Percentiles rank a stretch among this genome's conserved stretches.
Evolutionary conservation across 2,797 vertebrate genomes (phyloP).

Genomic region (Aulostomus chinensis): DNA sequence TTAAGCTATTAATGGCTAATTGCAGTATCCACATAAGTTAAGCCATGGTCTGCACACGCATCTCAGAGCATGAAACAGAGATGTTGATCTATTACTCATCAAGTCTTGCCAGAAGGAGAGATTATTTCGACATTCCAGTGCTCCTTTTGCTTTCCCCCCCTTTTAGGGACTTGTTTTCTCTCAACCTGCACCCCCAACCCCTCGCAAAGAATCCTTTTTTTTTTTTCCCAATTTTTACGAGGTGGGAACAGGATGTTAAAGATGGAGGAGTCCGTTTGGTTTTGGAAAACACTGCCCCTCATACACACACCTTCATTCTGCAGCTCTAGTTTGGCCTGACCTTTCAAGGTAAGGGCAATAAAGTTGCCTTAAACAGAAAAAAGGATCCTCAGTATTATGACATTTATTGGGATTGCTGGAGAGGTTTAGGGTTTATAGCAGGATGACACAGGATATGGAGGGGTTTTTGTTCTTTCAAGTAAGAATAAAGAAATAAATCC

Average conservation of each 20-base stretch:
- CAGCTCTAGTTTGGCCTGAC: constrained; percentile 8
- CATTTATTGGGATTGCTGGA: constrained; percentile 52
- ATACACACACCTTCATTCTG: constrained; percentile 8
- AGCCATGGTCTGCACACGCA: constrained; percentile 4
- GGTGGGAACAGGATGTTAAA: constrained; percentile 59
- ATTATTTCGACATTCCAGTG: constrained; percentile 70
- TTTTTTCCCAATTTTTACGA: constrained; percentile 59
- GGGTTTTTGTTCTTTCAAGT: constrained; percentile 10
- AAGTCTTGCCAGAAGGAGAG: constrained; percentile 56
- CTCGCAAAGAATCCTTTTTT: constrained; percentile 52
- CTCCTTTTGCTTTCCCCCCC: constrained; percentile 37
- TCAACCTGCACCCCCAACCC: constrained; percentile 47
- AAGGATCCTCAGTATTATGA: constrained; percentile 39
- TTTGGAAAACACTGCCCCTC: constrained; percentile 35
- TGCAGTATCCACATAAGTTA: constrained; percentile 16
- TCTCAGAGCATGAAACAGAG: constrained; percentile 34
- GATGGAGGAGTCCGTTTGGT: constrained; percentile 32
- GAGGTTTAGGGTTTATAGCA: constrained; percentile 38
- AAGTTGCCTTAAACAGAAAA: constrained; percentile 55
- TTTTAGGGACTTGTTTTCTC: constrained; percentile 73
- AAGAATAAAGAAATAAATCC: constrained; percentile 43
- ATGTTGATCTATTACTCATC: constrained; percentile 61
- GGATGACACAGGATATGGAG: constrained; percentile 43
- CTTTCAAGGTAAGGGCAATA: constrained; percentile 39
- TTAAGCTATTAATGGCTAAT: constrained; percentile 40